Evolutionary conservation across 2,797 vertebrate genomes (phyloP).

Genomic region (Ambastaia sidthimunki): DNA sequence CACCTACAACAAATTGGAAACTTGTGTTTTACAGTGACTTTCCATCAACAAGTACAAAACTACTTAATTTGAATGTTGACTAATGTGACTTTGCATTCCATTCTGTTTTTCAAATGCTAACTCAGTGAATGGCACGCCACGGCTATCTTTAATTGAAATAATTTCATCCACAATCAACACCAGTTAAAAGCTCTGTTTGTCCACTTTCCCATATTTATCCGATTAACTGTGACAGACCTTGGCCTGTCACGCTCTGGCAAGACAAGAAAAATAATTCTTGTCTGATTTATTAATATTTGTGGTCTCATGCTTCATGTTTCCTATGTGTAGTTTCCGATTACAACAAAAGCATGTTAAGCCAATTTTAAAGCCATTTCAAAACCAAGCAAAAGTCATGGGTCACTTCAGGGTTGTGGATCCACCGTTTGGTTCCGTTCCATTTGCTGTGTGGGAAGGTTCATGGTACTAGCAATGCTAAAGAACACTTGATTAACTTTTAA

Average conservation of each 20-base stretch:
- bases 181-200: conserved; percentile 12
- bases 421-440: no score
- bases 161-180: conserved; percentile 6
- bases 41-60: neutral
- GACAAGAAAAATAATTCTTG: neutral
- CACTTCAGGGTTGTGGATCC: no score
- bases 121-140: neutral
- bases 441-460: no score
- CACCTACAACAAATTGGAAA: neutral
- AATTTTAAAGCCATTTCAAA: conserved; percentile 11
- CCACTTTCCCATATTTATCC: conserved; percentile 18
- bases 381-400: neutral
- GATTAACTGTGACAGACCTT: neutral
- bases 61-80: neutral
- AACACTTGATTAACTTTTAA: no score
- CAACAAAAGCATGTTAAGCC: conserved; percentile 22
- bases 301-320: conserved; percentile 6
- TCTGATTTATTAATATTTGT: conserved; percentile 27
- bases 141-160: neutral
- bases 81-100: neutral
- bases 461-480: no score
- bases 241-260: neutral
- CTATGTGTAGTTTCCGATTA: neutral
- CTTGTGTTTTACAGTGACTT: neutral
- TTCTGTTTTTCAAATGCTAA: neutral